Evolutionary conservation across 2,113 vertebrate genomes (phyloP).

Genomic region (Leptobrachium ailaonicum): DNA sequence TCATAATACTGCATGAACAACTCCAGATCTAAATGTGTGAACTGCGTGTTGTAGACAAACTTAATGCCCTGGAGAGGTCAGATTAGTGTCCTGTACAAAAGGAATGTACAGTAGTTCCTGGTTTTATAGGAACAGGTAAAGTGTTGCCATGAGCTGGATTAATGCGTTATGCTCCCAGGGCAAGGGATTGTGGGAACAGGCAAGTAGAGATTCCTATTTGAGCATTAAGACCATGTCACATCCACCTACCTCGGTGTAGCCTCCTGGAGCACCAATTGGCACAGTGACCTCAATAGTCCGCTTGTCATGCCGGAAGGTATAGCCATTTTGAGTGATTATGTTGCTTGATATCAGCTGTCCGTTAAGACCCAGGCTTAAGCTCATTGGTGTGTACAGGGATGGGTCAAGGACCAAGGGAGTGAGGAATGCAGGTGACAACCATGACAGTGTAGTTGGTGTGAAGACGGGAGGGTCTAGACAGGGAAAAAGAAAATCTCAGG

Average conservation of each 20-base stretch:
- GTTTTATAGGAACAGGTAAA: no score
- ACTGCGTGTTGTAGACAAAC: no score
- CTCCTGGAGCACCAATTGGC: conserved; percentile 50
- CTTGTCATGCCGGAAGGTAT: conserved; percentile 39
- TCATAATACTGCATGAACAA: no score
- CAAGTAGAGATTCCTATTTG: no score
- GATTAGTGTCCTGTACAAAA: no score
- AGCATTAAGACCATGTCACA: no score
- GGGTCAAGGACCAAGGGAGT: conserved; percentile 61
- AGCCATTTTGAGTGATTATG: conserved; percentile 52
- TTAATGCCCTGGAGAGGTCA: no score
- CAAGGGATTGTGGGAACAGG: no score
- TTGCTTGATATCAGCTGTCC: conserved; percentile 55
- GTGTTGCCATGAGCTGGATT: no score
- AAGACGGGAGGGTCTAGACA: conserved; percentile 64
- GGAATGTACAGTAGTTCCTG: no score
- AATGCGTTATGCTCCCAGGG: no score
- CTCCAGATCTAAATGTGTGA: no score
- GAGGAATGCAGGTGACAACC: conserved; percentile 65
- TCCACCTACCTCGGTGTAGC: conserved; percentile 42
- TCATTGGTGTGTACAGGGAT: conserved; percentile 23
- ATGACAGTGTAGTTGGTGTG: conserved; percentile 60
- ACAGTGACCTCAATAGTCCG: conserved; percentile 29
- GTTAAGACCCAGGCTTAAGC: conserved; percentile 66
- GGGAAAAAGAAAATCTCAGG: not conserved